Base-by-base conservation (phyloP, 1,140 invertebrate species). In the Drosophila pachea region DNA sequence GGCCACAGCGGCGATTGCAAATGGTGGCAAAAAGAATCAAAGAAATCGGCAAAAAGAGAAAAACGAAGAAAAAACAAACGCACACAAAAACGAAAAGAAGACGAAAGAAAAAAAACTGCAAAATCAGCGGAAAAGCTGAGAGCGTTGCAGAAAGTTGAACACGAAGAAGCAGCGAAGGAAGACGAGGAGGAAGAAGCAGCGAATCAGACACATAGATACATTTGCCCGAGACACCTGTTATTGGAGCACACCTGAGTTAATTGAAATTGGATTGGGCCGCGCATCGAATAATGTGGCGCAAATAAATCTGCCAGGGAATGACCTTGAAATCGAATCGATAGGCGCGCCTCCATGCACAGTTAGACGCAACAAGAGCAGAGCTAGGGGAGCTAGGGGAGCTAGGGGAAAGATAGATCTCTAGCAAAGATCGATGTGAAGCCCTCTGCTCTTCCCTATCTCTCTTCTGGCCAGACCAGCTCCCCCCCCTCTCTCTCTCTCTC, bases 101-200 rank as follows among this genome's bases (percentile, higher is more conserved):
- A 53, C 43, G 43, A 49, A 54, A 74, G 66, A 49, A 36, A 38
- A 8, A 38, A 40, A 40, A 11, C 40, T 63, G 77, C 69, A 73
- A 66, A 53, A 62, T 66, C 63, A 73, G 77, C 73, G 50, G 49
- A 73, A 81, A 36, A 47, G 50, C 16, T 40, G 35, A 58, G 35
- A 45, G 38, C 43, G 14, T 22, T 22, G 35, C 40, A 45, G 29
- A 29, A 40, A 73, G 36, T 47, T 52, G 29, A 64, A 31, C 43
- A 62, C 45, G n/a, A 42, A 64, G 31, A 16, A 53, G 59, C 32
- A 38, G 49, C 73, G 59, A 42, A 42, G 54, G 22, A 22, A 22
- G 22, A 22, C 1, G 22, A 22, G 3, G 22, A 22, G 3, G 22
- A 22, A 52, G n/a, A 42, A 64, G 31, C 33, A 53, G 59, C 36